A percentile compares a stretch with the other conserved stretches of the same genome.
Conservation (phyloP, 2,797 vertebrate genomes). For the Vultur gryphus region DNA sequence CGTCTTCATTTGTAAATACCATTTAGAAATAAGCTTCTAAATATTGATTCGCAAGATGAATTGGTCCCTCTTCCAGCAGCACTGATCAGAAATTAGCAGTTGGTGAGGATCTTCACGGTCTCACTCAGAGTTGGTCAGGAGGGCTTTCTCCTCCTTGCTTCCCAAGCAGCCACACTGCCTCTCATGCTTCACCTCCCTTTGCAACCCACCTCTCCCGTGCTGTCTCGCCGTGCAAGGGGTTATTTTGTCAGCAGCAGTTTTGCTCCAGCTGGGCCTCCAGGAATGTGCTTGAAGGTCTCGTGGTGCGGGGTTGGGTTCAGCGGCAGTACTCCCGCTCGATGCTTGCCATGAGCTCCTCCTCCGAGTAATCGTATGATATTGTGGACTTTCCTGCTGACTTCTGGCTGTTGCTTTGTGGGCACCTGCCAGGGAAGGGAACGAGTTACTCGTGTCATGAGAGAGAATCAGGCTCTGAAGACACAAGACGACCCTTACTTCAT, state of each 20-base stretch:
- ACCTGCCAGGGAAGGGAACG: background rate
- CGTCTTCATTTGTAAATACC: background rate
- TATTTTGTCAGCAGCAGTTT: background rate
- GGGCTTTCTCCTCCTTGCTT: background rate
- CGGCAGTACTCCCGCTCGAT: conserved; percentile 74
- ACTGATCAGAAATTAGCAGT: background rate
- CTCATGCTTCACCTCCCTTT: background rate
- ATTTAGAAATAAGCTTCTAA: background rate
- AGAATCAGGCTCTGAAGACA: background rate
- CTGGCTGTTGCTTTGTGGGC: background rate
- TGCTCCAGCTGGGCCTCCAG: background rate
- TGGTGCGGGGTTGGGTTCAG: background rate
- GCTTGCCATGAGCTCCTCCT: conserved; percentile 80
- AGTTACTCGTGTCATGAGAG: background rate
- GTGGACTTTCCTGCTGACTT: background rate
- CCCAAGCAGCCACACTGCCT: background rate
- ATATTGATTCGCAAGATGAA: background rate
- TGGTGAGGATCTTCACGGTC: background rate
- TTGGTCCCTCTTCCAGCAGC: background rate
- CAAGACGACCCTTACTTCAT: background rate
- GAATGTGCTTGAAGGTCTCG: accelerated
- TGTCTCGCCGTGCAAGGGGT: accelerated
- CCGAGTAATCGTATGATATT: conserved; percentile 63
- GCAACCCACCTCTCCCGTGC: background rate
- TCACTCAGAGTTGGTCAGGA: background rate